Percentiles rank a stretch among this genome's conserved stretches.
Conservation (phyloP, 2,113 vertebrate genomes). For the Pelmatolapia mariae region DNA sequence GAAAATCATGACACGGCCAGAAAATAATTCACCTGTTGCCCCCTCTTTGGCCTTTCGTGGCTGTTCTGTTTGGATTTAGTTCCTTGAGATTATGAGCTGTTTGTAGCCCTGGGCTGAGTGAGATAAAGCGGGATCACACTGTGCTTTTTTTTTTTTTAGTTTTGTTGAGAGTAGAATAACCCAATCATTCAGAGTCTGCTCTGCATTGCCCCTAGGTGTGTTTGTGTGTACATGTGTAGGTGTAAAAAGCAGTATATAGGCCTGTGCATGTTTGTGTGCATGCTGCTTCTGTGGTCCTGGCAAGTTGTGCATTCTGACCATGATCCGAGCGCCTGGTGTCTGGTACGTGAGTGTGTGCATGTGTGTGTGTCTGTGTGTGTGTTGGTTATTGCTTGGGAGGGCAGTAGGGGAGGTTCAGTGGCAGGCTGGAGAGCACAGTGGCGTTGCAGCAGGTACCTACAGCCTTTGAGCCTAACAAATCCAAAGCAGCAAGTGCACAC, state of each 20-base stretch:
- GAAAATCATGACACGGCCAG: neutral
- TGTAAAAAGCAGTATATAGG: neutral
- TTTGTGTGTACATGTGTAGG: neutral
- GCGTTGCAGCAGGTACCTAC: neutral
- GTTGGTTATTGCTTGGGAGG: neutral
- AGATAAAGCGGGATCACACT: conserved; percentile 13
- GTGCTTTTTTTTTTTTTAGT: neutral
- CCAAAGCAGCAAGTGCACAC: conserved; percentile 20
- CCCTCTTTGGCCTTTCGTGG: neutral
- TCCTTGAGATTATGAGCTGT: conserved; percentile 10
- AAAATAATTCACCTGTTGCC: conserved; percentile 7
- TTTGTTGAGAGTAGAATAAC: neutral
- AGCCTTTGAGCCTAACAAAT: neutral
- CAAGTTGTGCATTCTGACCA: neutral
- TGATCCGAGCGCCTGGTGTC: neutral
- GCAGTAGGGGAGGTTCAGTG: neutral
- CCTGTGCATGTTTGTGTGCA: neutral
- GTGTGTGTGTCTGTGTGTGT: neutral
- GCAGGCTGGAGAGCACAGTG: neutral
- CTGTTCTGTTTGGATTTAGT: conserved; percentile 13
- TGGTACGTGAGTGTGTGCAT: neutral
- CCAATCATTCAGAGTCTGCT: neutral
- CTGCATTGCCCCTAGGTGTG: neutral
- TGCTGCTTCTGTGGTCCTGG: neutral
- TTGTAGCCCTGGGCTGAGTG: neutral